Evolutionary conservation across 53 echinoderm and acorn worm genomes (phyloP), one percentile per base, ranked within the genome.

Genomic region (Temnopleurus reevesii): DNA sequence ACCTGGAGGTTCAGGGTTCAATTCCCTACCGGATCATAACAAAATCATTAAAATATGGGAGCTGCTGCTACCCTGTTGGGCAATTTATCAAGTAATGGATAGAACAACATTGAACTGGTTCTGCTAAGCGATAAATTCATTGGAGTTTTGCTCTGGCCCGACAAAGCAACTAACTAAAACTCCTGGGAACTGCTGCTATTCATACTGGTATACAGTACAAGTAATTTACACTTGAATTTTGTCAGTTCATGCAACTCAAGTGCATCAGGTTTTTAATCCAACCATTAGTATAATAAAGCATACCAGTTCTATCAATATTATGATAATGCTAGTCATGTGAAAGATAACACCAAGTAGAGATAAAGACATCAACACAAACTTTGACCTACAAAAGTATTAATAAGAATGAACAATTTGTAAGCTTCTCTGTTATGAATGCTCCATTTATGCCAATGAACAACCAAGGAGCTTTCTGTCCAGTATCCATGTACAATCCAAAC

Each of bases 331-430:
- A 71, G 71, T 71, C 71, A 71, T 71, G 71, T 71, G 71, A 71
- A 3, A n/a, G 71, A 71, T 71, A 71, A 71, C 19, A 38, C 36
- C n/a, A n/a, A n/a, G n/a, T n/a, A n/a, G n/a, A 71, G 71, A 41
- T 71, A 71, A 71, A n/a, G 43, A 71, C 41, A 41, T 38, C 36
- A 71, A 71, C 71, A 71, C 41, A 71, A 71, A 36, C 71, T 71
- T 71, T 38, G 41, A 71, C 26, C 71, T 71, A 19, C 8, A 35
- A 38, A 19, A 12, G 8, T 23, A 7, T 8, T 25, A 58, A 58
- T 25, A 25, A 27, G 25, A 25, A 8, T 23, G 58, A 58, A 25
- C 5, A 9, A 6, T 4, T 33, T 2, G 59, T 27, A 10, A 59
- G 28, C 27, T 34, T 5, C 4, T 15, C 2, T 65, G 65, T 65